These are phyloP conservation scores for Avahi laniger DNA, from an alignment of 2,797 vertebrate species.

Conservation along the genomic window DNA sequence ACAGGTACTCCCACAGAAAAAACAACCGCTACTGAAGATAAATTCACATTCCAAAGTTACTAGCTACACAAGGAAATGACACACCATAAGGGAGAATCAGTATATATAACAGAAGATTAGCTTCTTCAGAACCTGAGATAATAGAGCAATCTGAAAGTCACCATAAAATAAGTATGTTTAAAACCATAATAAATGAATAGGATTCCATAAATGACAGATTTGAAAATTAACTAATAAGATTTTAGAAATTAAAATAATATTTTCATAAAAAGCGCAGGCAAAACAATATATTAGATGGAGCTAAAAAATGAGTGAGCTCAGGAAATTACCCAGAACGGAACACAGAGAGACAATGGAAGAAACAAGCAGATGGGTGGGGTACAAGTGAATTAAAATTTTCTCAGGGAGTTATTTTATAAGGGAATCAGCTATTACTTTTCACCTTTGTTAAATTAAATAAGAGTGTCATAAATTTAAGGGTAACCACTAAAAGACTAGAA, in stretches of 20 bases:
- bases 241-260: not conserved
- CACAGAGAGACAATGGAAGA: not conserved
- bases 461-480: constrained; percentile 21
- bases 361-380: not conserved
- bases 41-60: not conserved
- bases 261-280: not conserved
- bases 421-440: not conserved
- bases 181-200: not conserved
- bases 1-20: not conserved
- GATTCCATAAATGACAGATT: not conserved
- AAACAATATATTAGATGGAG: not conserved
- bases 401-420: not conserved
- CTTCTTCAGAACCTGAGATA: not conserved
- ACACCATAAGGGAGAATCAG: not conserved
- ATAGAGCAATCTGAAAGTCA: not conserved
- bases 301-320: not conserved
- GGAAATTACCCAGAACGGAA: not conserved
- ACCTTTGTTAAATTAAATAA: not conserved
- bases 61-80: not conserved
- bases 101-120: not conserved
- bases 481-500: not conserved
- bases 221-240: not conserved
- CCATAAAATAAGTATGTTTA: not conserved
- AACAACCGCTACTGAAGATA: not conserved
- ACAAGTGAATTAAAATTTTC: not conserved